Evolutionary conservation across 2,113 vertebrate species (phyloP).

Genomic region (Corythoichthys haematopterus): DNA sequence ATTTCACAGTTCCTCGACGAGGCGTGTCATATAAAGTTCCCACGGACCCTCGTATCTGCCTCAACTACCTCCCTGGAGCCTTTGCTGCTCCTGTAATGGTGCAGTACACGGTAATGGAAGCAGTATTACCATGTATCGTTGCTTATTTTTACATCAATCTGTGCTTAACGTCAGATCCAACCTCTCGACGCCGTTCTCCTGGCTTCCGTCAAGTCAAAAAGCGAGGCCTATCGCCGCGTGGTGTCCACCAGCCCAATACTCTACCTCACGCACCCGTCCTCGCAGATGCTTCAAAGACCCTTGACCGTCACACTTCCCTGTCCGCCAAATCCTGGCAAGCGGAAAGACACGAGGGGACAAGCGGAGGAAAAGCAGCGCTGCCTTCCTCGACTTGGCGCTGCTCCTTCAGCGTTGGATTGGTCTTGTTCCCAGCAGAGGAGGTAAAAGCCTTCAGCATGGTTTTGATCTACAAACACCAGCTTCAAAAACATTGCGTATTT

Average conservation of each 20-base stretch:
- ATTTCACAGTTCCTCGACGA: conserved; percentile 73
- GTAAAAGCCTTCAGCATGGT: conserved; percentile 13
- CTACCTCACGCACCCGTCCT: conserved; percentile 73
- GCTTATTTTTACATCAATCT: not conserved
- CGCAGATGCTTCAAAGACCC: conserved; percentile 68
- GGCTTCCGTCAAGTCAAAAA: conserved; percentile 71
- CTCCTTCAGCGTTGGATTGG: conserved; percentile 18
- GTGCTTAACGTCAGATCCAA: conserved; percentile 71
- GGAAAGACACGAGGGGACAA: conserved; percentile 45
- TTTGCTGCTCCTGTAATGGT: conserved; percentile 74
- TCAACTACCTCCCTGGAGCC: conserved; percentile 76
- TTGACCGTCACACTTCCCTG: conserved; percentile 76
- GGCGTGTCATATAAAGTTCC: conserved; percentile 74
- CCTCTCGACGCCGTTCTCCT: conserved; percentile 75
- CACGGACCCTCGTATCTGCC: conserved; percentile 77
- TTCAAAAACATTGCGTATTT: not conserved
- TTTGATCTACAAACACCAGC: not conserved
- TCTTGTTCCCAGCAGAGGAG: conserved; percentile 11
- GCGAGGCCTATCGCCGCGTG: conserved; percentile 67
- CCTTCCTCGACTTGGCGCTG: conserved; percentile 14
- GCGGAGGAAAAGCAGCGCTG: conserved; percentile 38
- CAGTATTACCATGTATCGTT: not conserved
- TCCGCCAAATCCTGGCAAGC: conserved; percentile 73
- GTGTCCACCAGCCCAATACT: conserved; percentile 77
- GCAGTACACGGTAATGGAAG: conserved; percentile 74